A percentile compares a stretch with the other conserved stretches of the same genome.
Conservation (phyloP, 2,113 vertebrate genomes). For the Blennius ocellaris region DNA sequence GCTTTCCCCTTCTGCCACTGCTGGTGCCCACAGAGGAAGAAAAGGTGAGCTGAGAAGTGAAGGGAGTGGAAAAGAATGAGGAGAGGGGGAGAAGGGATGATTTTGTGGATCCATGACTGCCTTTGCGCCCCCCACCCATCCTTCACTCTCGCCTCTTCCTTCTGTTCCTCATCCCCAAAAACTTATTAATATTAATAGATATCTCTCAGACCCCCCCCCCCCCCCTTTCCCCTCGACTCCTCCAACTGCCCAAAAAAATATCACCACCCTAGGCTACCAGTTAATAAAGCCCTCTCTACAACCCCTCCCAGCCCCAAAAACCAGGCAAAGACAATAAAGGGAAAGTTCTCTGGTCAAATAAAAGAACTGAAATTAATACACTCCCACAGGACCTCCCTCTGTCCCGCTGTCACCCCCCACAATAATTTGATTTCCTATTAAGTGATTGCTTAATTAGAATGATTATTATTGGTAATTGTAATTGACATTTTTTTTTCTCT, state of each 20-base stretch:
- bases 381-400: constrained; percentile 73
- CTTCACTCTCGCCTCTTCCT: neutral
- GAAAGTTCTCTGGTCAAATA: constrained; percentile 73
- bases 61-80: neutral
- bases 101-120: constrained; percentile 74
- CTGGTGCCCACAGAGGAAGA: neutral
- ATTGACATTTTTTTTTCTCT: constrained; percentile 72
- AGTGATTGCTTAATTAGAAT: constrained; percentile 87
- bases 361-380: constrained; percentile 81
- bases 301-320: constrained; percentile 61
- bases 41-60: neutral
- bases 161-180: constrained; percentile 67
- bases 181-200: constrained; percentile 82
- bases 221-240: constrained; percentile 33
- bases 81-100: constrained; percentile 22
- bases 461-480: constrained; percentile 84
- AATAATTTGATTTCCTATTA: constrained; percentile 85
- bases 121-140: constrained; percentile 18
- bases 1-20: neutral
- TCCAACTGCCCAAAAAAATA: constrained; percentile 56
- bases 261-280: constrained; percentile 81
- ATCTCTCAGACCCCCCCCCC: constrained; percentile 44
- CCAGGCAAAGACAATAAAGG: constrained; percentile 70
- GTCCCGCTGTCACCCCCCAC: constrained; percentile 69
- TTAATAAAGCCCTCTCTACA: constrained; percentile 84